A percentile compares a stretch with the other conserved stretches of the same genome.
These are phyloP conservation scores for Macrochelys suwanniensis DNA, from an alignment of 2,797 vertebrate genomes.

Conservation along the genomic window DNA sequence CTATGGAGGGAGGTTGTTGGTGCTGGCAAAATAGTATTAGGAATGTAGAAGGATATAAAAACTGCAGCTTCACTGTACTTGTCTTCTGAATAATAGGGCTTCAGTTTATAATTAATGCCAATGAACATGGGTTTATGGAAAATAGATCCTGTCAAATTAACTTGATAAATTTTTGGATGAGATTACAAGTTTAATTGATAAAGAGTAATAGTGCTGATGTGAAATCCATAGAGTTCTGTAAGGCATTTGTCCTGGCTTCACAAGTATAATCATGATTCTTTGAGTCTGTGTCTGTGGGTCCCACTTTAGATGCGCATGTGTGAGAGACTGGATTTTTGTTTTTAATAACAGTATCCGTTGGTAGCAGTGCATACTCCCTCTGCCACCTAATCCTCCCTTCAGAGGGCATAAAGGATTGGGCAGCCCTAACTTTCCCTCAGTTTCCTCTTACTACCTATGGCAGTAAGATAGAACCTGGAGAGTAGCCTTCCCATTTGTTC, in stretches of 20 bases:
- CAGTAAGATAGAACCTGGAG: not conserved
- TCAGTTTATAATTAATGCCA: not conserved
- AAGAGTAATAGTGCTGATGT: slow-evolving; percentile 46
- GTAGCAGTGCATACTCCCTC: not conserved
- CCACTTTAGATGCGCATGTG: not conserved
- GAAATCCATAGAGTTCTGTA: slow-evolving; percentile 50
- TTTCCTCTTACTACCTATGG: not conserved
- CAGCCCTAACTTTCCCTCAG: not conserved
- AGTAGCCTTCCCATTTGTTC: not conserved
- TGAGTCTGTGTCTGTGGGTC: not conserved
- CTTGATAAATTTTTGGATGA: not conserved
- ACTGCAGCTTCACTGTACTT: not conserved
- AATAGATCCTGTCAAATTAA: not conserved
- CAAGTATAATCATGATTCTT: not conserved
- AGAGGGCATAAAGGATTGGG: not conserved
- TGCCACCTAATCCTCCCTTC: not conserved
- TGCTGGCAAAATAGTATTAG: not conserved
- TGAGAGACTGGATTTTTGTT: not conserved
- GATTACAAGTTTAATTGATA: not conserved
- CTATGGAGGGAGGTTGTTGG: not conserved
- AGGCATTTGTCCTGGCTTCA: slow-evolving; percentile 52
- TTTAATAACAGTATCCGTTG: not conserved
- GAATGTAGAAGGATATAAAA: not conserved
- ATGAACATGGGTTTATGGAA: not conserved
- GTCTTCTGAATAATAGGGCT: not conserved